Conservation (phyloP, 2,888 invertebrate species). For the Caenorhabditis afra region DNA sequence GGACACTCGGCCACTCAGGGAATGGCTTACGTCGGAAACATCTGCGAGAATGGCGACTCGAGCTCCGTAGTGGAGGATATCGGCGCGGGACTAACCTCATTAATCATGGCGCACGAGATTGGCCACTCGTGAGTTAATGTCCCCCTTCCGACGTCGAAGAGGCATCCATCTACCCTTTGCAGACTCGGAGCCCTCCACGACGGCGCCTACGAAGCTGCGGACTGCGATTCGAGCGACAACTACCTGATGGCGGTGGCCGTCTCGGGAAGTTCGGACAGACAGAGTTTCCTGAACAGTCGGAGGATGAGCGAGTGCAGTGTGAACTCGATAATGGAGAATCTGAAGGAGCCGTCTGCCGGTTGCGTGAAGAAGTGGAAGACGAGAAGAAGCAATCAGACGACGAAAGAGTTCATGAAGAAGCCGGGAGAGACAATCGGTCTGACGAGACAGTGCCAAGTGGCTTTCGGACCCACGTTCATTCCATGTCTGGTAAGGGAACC, state of each 20-base stretch:
- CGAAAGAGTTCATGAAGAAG: conserved; percentile 38
- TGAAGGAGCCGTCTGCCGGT: conserved; percentile 52
- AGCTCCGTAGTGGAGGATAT: conserved; percentile 79
- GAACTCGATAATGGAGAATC: conserved; percentile 57
- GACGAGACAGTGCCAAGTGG: conserved; percentile 75
- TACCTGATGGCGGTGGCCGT: conserved; percentile 71
- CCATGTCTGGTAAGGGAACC: conserved; percentile 65
- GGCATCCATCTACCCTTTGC: conserved; percentile 11
- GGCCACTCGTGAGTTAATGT: conserved; percentile 73
- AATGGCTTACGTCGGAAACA: conserved; percentile 79
- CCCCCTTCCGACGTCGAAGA: not conserved
- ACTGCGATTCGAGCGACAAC: conserved; percentile 71
- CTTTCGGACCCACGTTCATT: conserved; percentile 76
- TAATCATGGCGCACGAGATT: conserved; percentile 79
- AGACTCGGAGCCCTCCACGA: conserved; percentile 79
- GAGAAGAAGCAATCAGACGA: conserved; percentile 1
- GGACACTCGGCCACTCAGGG: conserved; percentile 78
- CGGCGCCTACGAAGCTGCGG: conserved; percentile 66
- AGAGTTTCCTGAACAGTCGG: conserved; percentile 61
- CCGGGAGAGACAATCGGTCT: conserved; percentile 69
- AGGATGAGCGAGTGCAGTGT: conserved; percentile 61
- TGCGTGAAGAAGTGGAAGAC: conserved; percentile 62
- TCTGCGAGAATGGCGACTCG: conserved; percentile 75
- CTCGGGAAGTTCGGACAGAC: conserved; percentile 47
- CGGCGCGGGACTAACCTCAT: conserved; percentile 78